phyloP scores from a whole-genome alignment of 2,888 invertebrate genomes.

The Buathra laborator region DNA sequence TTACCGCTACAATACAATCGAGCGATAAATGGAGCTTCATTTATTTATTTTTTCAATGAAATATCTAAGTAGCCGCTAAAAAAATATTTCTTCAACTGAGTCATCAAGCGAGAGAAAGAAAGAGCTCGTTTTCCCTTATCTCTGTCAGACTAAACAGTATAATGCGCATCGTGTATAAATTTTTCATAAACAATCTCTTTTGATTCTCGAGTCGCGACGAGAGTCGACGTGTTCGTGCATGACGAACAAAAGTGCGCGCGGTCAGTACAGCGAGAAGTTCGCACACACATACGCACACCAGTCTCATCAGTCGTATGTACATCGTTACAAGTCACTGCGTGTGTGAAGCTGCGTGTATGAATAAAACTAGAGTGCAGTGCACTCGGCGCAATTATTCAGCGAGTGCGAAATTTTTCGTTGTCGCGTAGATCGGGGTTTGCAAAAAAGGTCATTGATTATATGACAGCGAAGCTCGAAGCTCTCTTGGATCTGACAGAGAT shows the following conservation, averaged over 20 bases:
- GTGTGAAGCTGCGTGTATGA: slow-evolving; percentile 20
- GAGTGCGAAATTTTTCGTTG: slow-evolving; percentile 21
- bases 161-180: no score
- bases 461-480: not conserved
- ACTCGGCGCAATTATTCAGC: slow-evolving; percentile 59
- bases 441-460: not conserved
- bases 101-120: no score
- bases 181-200: not conserved
- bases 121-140: no score
- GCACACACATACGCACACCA: slow-evolving; percentile 1
- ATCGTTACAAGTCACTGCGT: not conserved
- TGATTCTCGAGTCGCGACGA: slow-evolving; percentile 5
- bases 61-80: no score
- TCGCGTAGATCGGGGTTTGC: not conserved
- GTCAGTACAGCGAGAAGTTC: slow-evolving; percentile 16
- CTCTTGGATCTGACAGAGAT: not conserved
- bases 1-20: no score
- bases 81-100: no score
- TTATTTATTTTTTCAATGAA: no score
- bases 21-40: no score
- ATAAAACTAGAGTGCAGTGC: slow-evolving; percentile 63
- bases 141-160: no score
- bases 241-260: slow-evolving; percentile 24
- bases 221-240: slow-evolving; percentile 13
- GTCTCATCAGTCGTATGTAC: not conserved